These are phyloP conservation scores for Tricholauxania praeusta DNA, from an alignment of 2,888 invertebrate genomes.

Conservation along the genomic window DNA sequence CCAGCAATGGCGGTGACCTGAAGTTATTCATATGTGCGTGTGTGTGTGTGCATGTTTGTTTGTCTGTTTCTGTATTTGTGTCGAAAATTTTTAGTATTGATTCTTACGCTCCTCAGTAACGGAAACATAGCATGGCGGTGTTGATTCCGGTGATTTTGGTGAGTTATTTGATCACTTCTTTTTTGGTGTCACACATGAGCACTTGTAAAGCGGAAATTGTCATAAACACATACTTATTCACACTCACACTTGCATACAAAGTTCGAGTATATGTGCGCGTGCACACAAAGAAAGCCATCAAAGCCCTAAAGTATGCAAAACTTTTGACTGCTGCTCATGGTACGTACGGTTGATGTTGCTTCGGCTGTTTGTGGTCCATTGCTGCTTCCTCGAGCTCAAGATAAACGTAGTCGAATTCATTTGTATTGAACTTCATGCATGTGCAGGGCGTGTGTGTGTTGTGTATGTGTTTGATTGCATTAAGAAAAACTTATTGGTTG, in stretches of 20 bases:
- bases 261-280: neutral
- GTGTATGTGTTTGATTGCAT: slow-evolving; percentile 15
- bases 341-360: too few species aligned
- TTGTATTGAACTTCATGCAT: slow-evolving; percentile 24
- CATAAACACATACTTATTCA: slow-evolving; percentile 20
- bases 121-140: too few species aligned
- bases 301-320: slow-evolving; percentile 34
- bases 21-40: neutral
- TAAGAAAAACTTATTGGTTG: slow-evolving; percentile 34
- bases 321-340: slow-evolving; percentile 2
- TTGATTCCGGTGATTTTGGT: too few species aligned
- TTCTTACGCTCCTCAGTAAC: too few species aligned
- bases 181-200: slow-evolving; percentile 8
- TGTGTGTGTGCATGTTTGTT: neutral
- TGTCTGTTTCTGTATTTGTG: slow-evolving; percentile 25
- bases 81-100: slow-evolving; percentile 16
- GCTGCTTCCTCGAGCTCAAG: too few species aligned
- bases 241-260: neutral
- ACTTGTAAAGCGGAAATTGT: slow-evolving; percentile 28
- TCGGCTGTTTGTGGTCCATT: too few species aligned
- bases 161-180: too few species aligned
- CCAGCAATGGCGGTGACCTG: too few species aligned
- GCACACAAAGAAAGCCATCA: neutral
- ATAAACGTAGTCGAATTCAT: neutral
- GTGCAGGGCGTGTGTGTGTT: slow-evolving; percentile 4